Conservation (phyloP, 2,113 vertebrate species). For the Micromys minutus region DNA sequence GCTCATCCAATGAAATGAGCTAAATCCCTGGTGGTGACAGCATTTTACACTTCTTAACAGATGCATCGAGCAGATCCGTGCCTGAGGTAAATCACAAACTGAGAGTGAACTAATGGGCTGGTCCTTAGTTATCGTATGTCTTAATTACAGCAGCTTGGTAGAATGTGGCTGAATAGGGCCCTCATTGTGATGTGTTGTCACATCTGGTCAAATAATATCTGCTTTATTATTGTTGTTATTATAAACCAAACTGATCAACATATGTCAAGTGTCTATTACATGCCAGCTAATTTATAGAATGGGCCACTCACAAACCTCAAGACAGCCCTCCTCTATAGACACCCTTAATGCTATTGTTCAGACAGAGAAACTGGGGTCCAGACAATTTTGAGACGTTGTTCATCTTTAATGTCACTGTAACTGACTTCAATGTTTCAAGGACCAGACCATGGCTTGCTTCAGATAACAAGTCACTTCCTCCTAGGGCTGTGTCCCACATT, state of each 20-base stretch:
- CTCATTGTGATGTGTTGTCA: conserved; percentile 10
- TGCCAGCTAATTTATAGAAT: background rate
- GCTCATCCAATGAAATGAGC: conserved; percentile 37
- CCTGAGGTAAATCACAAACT: conserved; percentile 68
- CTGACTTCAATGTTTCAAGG: conserved; percentile 22
- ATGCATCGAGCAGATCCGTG: conserved; percentile 45
- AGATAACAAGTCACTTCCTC: background rate
- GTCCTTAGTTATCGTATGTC: conserved; percentile 68
- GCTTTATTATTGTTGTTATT: conserved; percentile 17
- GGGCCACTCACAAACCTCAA: background rate
- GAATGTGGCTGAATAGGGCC: conserved; percentile 47
- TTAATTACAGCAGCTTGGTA: conserved; percentile 62
- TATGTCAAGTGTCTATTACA: background rate
- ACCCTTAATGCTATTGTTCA: background rate
- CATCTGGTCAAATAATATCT: conserved; percentile 43
- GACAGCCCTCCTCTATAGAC: background rate
- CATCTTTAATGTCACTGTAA: background rate
- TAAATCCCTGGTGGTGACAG: conserved; percentile 60
- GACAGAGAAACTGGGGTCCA: background rate
- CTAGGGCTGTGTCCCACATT: background rate
- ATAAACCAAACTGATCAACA: conserved; percentile 20
- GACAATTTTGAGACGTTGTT: background rate
- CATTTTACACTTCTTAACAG: conserved; percentile 61
- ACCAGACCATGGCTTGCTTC: background rate
- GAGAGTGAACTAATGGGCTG: conserved; percentile 46